A percentile compares a stretch with the other conserved stretches of the same genome.
Conservation (phyloP, 2,113 vertebrate species). For the Anolis sagrei region DNA sequence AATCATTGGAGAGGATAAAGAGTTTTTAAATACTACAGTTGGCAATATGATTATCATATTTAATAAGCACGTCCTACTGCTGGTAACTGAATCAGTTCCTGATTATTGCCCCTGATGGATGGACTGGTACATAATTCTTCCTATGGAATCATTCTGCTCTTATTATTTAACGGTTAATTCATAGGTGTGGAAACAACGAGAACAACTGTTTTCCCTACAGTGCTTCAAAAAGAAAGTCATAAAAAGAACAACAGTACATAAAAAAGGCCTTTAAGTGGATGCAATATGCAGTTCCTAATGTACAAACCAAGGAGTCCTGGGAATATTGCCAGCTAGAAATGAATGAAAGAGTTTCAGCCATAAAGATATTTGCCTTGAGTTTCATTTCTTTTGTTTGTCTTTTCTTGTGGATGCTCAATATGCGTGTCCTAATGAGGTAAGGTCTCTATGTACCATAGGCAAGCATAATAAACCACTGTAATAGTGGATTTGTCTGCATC, state of each 20-base stretch:
- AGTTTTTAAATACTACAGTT: not conserved
- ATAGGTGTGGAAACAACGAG: conserved; percentile 45
- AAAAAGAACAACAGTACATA: conserved; percentile 41
- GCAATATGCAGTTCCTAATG: conserved; percentile 25
- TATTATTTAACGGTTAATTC: conserved; percentile 51
- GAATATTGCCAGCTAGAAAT: conserved; percentile 21
- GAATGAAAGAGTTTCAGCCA: conserved; percentile 28
- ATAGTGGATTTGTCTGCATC: conserved; percentile 11
- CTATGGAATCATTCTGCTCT: conserved; percentile 32
- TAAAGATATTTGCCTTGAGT: conserved; percentile 26
- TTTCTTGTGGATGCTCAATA: conserved; percentile 14
- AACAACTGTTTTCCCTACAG: conserved; percentile 44
- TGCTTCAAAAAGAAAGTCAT: conserved; percentile 52
- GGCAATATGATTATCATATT: conserved; percentile 42
- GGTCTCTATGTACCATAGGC: conserved; percentile 24
- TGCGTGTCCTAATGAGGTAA: conserved; percentile 7
- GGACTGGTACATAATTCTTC: conserved; percentile 34
- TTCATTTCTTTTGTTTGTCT: conserved; percentile 22
- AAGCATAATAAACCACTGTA: conserved; percentile 34
- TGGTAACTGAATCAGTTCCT: conserved; percentile 46
- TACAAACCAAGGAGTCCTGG: conserved; percentile 15
- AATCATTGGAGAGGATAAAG: not conserved
- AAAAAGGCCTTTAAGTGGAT: not conserved
- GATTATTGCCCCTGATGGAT: conserved; percentile 39
- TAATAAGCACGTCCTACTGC: conserved; percentile 48